Evolutionary conservation across 2,888 invertebrate genomes (phyloP), one percentile per base, ranked within the genome.

Genomic region (Argyresthia albistria): DNA sequence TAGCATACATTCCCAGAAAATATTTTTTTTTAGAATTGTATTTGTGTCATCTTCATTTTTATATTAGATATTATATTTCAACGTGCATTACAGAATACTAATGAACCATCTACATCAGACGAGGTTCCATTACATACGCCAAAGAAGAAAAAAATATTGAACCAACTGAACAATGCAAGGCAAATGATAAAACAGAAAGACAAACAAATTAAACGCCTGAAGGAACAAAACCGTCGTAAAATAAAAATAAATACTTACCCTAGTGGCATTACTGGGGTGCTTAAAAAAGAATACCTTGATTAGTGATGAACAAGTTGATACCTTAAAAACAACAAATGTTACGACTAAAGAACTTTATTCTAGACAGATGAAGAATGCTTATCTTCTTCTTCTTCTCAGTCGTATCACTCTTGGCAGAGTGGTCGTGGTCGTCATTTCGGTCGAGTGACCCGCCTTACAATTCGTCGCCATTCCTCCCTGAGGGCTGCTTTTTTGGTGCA

Each of bases 171-270:
- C 16, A 25, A 35, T 52, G 52, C 52, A 36, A 35, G 46, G 16
- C 52, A 52, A 39, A 52, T 46, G 46, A 52, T 52, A 36, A 45
- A 46, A 52, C 45, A 52, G 45, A 45, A 52, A 52, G 46, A 46
- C 16, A 52, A 52, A 10, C 36, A 46, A 46, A 52, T 52, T 14
- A 52, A 52, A 52, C n/a, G 37, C 45, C 10, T 52, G 46, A 46
- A 46, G n/a, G 52, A 52, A 52, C 52, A 52, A 11, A 52, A 52
- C 9, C 52, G 46, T 46, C 52, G 52, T 46, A 52, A 52, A 52
- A 6, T 25, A 25, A 25, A 25, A 25, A 25, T 46, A 52, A 43
- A 52, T 52, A 46, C 52, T 36, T 4, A 52, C 35, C n/a, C 37
- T 52, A 52, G 10, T 52, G 37, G 4, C 46, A 10, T 52, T 52